A percentile compares a stretch with the other conserved stretches of the same genome.
Evolutionary conservation across 2,797 vertebrate species (phyloP).

Genomic region (Eulemur albifrons): DNA sequence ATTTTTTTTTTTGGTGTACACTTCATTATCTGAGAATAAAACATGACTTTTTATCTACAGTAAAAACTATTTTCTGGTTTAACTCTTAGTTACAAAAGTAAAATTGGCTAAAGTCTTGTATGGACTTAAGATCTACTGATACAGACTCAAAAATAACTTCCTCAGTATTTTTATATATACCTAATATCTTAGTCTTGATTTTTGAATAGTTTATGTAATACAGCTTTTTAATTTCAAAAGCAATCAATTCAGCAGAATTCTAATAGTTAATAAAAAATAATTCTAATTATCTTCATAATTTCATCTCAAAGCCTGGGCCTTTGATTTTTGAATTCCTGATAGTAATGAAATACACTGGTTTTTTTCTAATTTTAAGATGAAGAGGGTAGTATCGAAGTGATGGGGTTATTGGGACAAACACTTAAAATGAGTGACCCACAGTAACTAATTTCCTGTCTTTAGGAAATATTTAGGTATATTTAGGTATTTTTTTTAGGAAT

Average conservation of each 20-base stretch:
- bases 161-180: not conserved
- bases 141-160: not conserved
- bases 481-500: not conserved
- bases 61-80: slow-evolving; percentile 37
- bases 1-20: not conserved
- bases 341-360: not conserved
- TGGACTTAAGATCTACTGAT: not conserved
- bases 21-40: slow-evolving; percentile 31
- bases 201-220: slow-evolving; percentile 7
- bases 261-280: not conserved
- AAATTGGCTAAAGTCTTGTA: not conserved
- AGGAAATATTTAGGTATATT: slow-evolving; percentile 25
- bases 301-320: not conserved
- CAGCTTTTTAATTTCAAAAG: slow-evolving; percentile 6
- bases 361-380: slow-evolving; percentile 39
- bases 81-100: slow-evolving; percentile 36
- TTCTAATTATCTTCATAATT: not conserved
- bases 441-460: not conserved
- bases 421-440: not conserved
- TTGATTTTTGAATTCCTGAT: slow-evolving; percentile 12
- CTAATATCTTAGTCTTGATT: not conserved
- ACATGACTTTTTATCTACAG: not conserved
- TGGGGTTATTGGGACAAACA: slow-evolving; percentile 16
- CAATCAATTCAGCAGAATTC: slow-evolving; percentile 31
- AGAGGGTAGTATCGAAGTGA: not conserved